Evolutionary conservation across 2,113 vertebrate genomes (phyloP).

Genomic region (Onychostruthus taczanowskii): DNA sequence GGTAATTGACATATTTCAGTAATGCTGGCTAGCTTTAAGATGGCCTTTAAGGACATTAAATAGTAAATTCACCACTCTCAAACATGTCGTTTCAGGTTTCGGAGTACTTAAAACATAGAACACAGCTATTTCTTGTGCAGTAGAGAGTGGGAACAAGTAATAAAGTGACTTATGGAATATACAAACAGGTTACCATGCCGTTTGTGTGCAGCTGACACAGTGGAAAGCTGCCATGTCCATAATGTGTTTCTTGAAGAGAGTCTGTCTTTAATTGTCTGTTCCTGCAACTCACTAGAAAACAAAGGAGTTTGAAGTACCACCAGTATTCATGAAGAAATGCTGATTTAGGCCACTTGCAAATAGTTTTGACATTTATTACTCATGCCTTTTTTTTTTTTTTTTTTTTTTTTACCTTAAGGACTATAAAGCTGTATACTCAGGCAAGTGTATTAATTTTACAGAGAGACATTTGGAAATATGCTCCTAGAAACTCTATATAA

Average conservation of each 20-base stretch:
- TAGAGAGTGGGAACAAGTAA: slow-evolving; percentile 16
- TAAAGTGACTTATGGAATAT: slow-evolving; percentile 49
- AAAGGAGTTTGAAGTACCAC: neutral
- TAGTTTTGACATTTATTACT: neutral
- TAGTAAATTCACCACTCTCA: slow-evolving; percentile 57
- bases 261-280: neutral
- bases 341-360: neutral
- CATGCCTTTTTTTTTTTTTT: neutral
- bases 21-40: slow-evolving; percentile 60
- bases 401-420: neutral
- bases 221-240: neutral
- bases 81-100: slow-evolving; percentile 2
- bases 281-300: neutral
- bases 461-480: neutral
- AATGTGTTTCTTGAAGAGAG: neutral
- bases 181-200: slow-evolving; percentile 10
- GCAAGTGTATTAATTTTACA: neutral
- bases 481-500: neutral
- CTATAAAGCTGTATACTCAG: neutral
- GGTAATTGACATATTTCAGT: slow-evolving; percentile 67
- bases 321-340: neutral
- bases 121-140: slow-evolving; percentile 29
- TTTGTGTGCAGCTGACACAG: neutral
- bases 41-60: slow-evolving; percentile 54
- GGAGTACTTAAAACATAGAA: slow-evolving; percentile 43